Conservation (phyloP, 2,113 vertebrate genomes). For the Orthonyx spaldingii region DNA sequence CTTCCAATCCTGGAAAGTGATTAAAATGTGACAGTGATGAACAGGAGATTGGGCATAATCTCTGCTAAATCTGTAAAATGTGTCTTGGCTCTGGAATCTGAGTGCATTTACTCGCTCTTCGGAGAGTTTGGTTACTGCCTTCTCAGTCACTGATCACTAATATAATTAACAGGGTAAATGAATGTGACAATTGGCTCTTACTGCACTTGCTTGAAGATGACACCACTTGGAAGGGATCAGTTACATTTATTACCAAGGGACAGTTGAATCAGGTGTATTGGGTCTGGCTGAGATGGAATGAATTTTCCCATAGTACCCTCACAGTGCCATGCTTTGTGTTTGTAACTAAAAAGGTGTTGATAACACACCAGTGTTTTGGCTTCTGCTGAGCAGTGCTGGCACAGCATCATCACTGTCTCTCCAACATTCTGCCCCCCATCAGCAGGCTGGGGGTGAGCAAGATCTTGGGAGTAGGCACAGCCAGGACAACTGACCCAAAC, state of each 20-base stretch:
- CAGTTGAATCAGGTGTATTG: neutral
- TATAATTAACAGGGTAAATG: neutral
- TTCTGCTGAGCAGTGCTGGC: neutral
- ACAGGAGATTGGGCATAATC: neutral
- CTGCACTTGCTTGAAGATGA: neutral
- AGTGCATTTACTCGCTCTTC: neutral
- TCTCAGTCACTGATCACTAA: neutral
- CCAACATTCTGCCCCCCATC: neutral
- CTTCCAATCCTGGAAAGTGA: neutral
- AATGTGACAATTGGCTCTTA: neutral
- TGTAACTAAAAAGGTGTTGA: neutral
- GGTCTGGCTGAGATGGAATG: neutral
- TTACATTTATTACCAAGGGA: neutral
- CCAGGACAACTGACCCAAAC: neutral
- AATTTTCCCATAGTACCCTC: neutral
- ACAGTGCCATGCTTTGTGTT: neutral
- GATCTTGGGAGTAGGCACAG: neutral
- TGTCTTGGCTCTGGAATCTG: neutral
- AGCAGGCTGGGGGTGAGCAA: neutral
- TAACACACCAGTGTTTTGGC: neutral
- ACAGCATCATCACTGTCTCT: neutral
- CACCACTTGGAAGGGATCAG: neutral
- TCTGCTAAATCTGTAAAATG: neutral
- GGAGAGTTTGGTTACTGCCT: neutral
- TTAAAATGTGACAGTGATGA: neutral